A percentile compares a stretch with the other conserved stretches of the same genome.
These are phyloP conservation scores for Labia minor DNA, from an alignment of 2,888 invertebrate genomes.

Conservation along the genomic window DNA sequence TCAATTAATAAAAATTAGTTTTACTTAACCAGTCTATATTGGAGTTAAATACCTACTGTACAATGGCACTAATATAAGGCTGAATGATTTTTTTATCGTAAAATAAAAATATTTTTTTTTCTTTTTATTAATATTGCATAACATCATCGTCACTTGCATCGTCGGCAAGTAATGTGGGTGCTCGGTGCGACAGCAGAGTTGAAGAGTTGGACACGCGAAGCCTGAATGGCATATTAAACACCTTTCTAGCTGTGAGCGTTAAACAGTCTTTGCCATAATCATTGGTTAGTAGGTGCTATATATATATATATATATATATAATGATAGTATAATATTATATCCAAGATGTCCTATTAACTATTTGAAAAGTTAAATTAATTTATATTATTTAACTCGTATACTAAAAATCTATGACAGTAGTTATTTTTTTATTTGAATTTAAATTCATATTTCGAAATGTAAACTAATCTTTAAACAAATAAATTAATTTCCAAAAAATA, in stretches of 20 bases:
- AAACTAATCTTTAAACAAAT: too few species aligned
- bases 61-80: not conserved
- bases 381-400: too few species aligned
- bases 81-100: conserved; percentile 22
- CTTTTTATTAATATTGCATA: conserved; percentile 31
- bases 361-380: too few species aligned
- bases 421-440: too few species aligned
- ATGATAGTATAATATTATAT: too few species aligned
- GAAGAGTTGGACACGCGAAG: conserved; percentile 23
- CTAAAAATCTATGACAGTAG: too few species aligned
- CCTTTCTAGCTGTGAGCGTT: conserved; percentile 13
- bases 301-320: too few species aligned
- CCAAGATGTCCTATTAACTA: too few species aligned
- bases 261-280: not conserved
- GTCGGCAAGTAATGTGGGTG: conserved; percentile 32
- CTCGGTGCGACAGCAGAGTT: conserved; percentile 31
- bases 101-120: conserved; percentile 17
- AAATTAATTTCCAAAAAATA: too few species aligned
- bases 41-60: conserved; percentile 4
- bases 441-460: too few species aligned
- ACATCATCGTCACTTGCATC: conserved; percentile 37
- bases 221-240: conserved; percentile 19
- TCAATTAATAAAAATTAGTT: conserved; percentile 1
- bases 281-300: conserved; percentile 2
- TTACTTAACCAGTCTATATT: not conserved